These are phyloP conservation scores for Latheticus oryzae DNA, from an alignment of 2,888 invertebrate genomes.

Conservation along the genomic window DNA sequence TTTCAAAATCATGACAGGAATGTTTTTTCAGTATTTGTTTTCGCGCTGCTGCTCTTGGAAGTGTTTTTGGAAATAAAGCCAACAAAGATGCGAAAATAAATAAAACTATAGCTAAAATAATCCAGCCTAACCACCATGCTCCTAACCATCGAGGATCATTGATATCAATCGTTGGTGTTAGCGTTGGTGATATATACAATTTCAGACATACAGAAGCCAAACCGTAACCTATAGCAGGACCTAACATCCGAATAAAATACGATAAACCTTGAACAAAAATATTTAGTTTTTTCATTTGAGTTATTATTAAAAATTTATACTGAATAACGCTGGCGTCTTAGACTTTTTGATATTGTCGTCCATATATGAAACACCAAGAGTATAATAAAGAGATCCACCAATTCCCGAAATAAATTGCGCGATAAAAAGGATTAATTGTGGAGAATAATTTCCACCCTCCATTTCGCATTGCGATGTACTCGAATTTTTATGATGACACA, in stretches of 20 bases:
- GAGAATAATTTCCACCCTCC: slow-evolving; percentile 70
- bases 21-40: slow-evolving; percentile 61
- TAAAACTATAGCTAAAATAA: slow-evolving; percentile 71
- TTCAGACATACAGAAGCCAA: slow-evolving; percentile 75
- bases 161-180: slow-evolving; percentile 74
- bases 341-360: slow-evolving; percentile 82
- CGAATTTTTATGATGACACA: slow-evolving; percentile 66
- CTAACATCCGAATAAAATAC: slow-evolving; percentile 76
- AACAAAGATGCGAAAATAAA: slow-evolving; percentile 72
- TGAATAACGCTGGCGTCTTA: slow-evolving; percentile 77
- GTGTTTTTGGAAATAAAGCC: slow-evolving; percentile 76
- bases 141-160: slow-evolving; percentile 83
- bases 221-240: slow-evolving; percentile 77
- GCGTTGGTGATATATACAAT: slow-evolving; percentile 73
- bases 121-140: slow-evolving; percentile 87
- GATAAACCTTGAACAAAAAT: slow-evolving; percentile 68
- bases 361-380: slow-evolving; percentile 79
- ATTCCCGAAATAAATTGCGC: slow-evolving; percentile 79
- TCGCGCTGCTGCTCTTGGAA: slow-evolving; percentile 74
- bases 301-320: slow-evolving; percentile 58
- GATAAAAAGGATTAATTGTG: slow-evolving; percentile 71
- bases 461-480: slow-evolving; percentile 57
- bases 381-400: slow-evolving; percentile 77
- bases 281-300: neutral
- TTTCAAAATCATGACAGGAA: slow-evolving; percentile 46